phyloP scores from a whole-genome alignment of 2,113 vertebrate species.

The Camelus dromedarius region DNA sequence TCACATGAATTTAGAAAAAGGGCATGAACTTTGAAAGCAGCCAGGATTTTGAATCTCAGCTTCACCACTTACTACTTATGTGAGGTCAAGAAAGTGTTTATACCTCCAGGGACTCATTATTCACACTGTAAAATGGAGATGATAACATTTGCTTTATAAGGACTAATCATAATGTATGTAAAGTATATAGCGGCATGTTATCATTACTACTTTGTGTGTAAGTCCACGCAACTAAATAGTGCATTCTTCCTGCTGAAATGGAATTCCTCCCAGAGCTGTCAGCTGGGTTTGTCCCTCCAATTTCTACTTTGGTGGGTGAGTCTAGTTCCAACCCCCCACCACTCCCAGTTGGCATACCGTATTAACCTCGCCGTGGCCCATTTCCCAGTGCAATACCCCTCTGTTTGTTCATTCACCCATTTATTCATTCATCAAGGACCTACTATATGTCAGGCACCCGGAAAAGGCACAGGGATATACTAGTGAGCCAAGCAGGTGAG shows the following conservation, averaged over 20 bases:
- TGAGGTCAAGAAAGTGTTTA: slow-evolving; percentile 10
- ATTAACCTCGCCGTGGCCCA: neutral
- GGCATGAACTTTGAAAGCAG: neutral
- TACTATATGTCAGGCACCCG: neutral
- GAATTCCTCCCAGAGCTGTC: neutral
- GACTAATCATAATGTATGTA: neutral
- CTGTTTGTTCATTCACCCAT: too few species aligned
- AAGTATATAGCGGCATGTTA: neutral
- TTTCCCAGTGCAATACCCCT: neutral
- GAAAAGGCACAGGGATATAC: neutral
- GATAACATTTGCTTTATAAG: neutral
- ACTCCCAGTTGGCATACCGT: neutral
- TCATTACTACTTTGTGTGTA: neutral
- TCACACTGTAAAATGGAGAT: neutral
- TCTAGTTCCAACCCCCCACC: neutral
- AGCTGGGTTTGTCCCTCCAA: neutral
- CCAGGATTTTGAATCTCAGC: neutral
- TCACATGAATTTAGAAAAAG: neutral
- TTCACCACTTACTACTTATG: neutral
- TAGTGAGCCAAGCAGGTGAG: neutral
- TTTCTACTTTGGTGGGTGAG: neutral
- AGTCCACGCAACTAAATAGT: neutral
- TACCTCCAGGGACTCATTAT: neutral
- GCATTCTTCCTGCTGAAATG: neutral
- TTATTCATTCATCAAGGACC: neutral